Conservation (phyloP, 2,797 vertebrate genomes). For the Cercopithecus diana region DNA sequence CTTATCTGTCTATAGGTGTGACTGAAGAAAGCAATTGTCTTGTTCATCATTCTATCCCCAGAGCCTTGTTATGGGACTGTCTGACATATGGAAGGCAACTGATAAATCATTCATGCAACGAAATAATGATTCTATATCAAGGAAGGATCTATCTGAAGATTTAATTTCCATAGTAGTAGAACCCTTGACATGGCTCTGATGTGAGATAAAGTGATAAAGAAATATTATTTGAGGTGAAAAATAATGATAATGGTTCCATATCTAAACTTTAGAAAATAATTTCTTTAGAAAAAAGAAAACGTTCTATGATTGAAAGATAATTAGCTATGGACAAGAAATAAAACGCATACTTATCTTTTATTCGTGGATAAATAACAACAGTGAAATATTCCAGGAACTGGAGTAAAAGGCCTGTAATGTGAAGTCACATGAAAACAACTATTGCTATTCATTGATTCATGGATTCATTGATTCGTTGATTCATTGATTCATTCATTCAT, state of each 20-base stretch:
- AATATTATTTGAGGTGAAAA: conserved; percentile 22
- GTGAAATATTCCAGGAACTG: background rate
- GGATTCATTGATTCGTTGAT: background rate
- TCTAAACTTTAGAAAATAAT: conserved; percentile 8
- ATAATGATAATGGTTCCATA: background rate
- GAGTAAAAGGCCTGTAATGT: background rate
- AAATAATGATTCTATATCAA: conserved; percentile 58
- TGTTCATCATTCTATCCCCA: conserved; percentile 41
- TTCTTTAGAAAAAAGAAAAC: conserved; percentile 26
- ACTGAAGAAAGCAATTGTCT: background rate
- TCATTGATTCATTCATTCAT: background rate
- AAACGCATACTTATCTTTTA: background rate
- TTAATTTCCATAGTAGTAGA: conserved; percentile 42
- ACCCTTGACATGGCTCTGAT: background rate
- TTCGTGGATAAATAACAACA: background rate
- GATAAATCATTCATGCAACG: conserved; percentile 62
- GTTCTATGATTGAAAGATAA: conserved; percentile 13
- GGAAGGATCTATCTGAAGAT: conserved; percentile 27
- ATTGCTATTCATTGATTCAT: background rate
- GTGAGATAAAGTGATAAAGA: background rate
- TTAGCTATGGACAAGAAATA: background rate
- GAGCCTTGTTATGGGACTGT: conserved; percentile 62
- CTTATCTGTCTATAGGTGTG: conserved; percentile 6
- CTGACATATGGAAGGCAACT: conserved; percentile 30
- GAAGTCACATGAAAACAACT: background rate